A percentile compares a stretch with the other conserved stretches of the same genome.
Evolutionary conservation across 2,888 invertebrate species (phyloP).

Genomic region (Heteromurus nitidus): DNA sequence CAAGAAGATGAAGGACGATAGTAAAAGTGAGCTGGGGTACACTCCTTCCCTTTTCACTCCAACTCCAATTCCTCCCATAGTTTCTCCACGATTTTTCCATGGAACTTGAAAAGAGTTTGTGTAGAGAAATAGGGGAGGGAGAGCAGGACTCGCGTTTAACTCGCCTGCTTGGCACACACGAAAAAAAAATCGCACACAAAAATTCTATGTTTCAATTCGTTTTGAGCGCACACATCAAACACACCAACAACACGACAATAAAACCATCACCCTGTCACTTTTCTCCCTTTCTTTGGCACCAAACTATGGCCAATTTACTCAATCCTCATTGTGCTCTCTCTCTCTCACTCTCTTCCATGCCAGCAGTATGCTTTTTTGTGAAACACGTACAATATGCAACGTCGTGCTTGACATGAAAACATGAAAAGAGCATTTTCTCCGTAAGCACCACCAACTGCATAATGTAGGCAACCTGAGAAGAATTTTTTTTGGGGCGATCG

Average conservation of each 20-base stretch:
- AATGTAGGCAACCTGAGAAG: too few species aligned
- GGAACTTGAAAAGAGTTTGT: neutral
- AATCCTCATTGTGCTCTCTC: too few species aligned
- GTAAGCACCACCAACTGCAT: neutral
- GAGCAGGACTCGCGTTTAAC: neutral
- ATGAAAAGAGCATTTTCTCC: neutral
- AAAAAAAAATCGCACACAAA: neutral
- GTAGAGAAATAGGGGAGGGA: slow-evolving; percentile 1
- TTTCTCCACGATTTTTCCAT: neutral
- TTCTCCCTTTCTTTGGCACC: neutral
- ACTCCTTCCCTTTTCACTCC: neutral
- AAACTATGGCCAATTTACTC: too few species aligned
- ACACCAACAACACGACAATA: neutral
- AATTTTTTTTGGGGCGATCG: too few species aligned
- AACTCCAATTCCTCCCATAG: neutral
- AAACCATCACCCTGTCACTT: neutral
- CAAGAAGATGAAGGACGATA: neutral
- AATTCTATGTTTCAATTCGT: neutral
- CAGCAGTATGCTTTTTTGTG: too few species aligned
- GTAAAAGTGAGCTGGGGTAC: neutral
- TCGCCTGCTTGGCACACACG: neutral
- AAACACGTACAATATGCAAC: too few species aligned
- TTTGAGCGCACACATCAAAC: neutral
- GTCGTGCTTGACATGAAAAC: neutral
- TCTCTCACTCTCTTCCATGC: too few species aligned